Base-by-base conservation (phyloP, 2,888 invertebrate genomes). In the Clanis bilineata region DNA sequence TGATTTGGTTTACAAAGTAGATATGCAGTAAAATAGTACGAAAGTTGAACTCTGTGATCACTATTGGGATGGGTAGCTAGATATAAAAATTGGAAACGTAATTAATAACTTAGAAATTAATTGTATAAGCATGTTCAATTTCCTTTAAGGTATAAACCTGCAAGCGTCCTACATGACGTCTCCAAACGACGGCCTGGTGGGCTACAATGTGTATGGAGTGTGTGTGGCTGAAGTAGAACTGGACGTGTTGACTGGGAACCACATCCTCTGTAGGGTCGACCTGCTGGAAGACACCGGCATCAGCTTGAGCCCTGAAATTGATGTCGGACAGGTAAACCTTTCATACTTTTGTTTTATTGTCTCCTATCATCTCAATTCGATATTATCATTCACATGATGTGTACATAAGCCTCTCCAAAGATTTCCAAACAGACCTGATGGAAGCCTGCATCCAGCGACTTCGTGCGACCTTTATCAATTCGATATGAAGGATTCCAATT, bases 241-340 rank as follows among this genome's bases (percentile, higher is more conserved):
- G 0, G 96, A 96, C 73, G 86, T 95, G 5, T 81, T 96, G 45
- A 96, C 95, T 0, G 96, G 96, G 0, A 93, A 93, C 68, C 93
- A 94, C 65, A 79, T 93, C 60, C 72, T 95, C 32, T 72, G 75
- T 0, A 83, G 95, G 23, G 94, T 94, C 0, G 95, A 96, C 75
- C 70, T 96, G 25, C 69, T 95, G 1, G 95, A 95, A 71, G 96
- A 96, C 72, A 93, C 93, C 0, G 96, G 96, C 0, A 81, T 93
- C 65, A 95, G 95, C 75, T 79, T 95, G 64, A 95, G 93, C 75
- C 95, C 95, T 0, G 85, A 93, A 54, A 83, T 95, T 23, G 96
- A 96, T 73, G 86, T 95, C 18, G 95, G 95, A n/a, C 95, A 96
- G 88, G 92, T 93, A 65, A 47, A 36, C 12, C 3, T 1, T 32